Percentiles rank a stretch among this genome's conserved stretches.
Evolutionary conservation across 1,140 invertebrate genomes (phyloP).

Genomic region (Bombus superbus): DNA sequence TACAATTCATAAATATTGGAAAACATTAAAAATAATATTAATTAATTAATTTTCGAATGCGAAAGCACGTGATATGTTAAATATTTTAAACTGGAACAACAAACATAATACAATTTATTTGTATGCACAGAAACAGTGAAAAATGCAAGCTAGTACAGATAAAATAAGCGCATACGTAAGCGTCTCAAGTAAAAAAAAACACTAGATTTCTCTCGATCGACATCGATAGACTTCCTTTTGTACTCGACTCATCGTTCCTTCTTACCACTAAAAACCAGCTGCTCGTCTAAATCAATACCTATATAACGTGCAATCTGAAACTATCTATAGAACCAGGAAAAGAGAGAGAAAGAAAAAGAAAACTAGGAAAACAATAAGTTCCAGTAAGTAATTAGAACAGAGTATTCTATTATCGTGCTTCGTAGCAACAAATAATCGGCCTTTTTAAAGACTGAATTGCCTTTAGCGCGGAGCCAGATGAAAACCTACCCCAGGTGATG

Average conservation of each 20-base stretch:
- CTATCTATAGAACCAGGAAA: background rate
- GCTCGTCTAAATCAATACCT: background rate
- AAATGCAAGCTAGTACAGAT: slow-evolving; percentile 13
- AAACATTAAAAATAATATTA: background rate
- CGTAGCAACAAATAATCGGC: slow-evolving; percentile 11
- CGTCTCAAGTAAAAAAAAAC: slow-evolving; percentile 1
- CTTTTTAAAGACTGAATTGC: background rate
- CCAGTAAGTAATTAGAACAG: background rate
- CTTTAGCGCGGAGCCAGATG: slow-evolving; percentile 13
- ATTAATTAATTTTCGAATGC: background rate
- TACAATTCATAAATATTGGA: background rate
- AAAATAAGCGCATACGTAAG: slow-evolving; percentile 28
- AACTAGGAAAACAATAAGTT: background rate
- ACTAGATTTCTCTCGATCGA: slow-evolving; percentile 30
- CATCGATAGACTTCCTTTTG: slow-evolving; percentile 14
- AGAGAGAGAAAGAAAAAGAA: background rate
- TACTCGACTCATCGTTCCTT: background rate
- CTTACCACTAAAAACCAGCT: background rate
- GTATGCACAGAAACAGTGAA: background rate
- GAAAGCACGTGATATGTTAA: background rate
- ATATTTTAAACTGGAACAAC: background rate
- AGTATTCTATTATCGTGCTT: slow-evolving; percentile 5
- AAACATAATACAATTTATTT: background rate
- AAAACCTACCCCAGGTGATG: slow-evolving; percentile 81
- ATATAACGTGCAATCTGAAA: slow-evolving; percentile 12